These are phyloP conservation scores for Noctua comes DNA, from an alignment of 2,888 invertebrate species.

Conservation along the genomic window DNA sequence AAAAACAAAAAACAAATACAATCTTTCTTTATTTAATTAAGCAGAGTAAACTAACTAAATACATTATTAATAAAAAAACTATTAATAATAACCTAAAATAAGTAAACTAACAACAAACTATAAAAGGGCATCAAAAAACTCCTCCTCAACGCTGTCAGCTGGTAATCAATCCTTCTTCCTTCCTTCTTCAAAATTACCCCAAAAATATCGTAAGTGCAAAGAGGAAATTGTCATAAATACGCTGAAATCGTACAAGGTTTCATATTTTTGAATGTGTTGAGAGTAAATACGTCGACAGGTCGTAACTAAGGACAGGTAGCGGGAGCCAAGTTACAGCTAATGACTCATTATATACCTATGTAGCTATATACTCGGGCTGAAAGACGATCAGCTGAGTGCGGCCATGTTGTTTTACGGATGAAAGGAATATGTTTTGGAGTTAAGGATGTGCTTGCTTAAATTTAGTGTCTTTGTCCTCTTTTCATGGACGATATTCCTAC, in stretches of 20 bases:
- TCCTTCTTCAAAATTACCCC: not conserved
- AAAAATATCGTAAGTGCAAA: not conserved
- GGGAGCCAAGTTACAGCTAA: constrained; percentile 28
- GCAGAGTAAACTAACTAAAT: too few species aligned
- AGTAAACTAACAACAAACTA: too few species aligned
- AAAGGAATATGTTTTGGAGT: not conserved
- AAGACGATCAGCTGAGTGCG: constrained; percentile 13
- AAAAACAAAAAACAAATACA: not conserved
- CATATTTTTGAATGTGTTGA: constrained; percentile 33
- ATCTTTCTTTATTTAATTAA: too few species aligned
- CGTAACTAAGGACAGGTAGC: constrained; percentile 20
- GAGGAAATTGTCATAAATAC: constrained; percentile 23
- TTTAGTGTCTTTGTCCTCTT: not conserved
- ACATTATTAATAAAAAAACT: too few species aligned
- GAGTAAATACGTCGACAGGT: constrained; percentile 25
- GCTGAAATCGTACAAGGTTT: constrained; percentile 34
- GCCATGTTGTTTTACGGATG: not conserved
- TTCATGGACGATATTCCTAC: not conserved
- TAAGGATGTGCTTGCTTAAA: not conserved
- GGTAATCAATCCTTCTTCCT: too few species aligned
- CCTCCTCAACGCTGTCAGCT: too few species aligned
- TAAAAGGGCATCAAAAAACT: too few species aligned
- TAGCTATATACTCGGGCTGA: not conserved
- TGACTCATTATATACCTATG: constrained; percentile 25
- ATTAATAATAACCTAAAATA: too few species aligned